Base-by-base conservation (phyloP, 1,140 invertebrate genomes). In the Babylonia areolata region DNA sequence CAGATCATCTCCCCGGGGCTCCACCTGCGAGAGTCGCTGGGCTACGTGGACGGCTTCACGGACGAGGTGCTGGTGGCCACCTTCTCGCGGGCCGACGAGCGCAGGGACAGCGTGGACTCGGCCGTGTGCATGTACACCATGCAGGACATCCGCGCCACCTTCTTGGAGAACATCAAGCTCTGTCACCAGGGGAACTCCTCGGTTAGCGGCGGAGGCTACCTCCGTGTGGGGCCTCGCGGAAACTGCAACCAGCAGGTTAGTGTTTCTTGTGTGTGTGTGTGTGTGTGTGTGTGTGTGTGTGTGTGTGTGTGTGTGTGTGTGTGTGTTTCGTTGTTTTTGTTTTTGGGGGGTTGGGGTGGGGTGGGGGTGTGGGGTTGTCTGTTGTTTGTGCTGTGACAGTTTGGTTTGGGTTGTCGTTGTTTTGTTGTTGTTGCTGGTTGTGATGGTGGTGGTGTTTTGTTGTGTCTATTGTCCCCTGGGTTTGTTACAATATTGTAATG, bases 161-260 rank as follows among this genome's bases (percentile, higher is more conserved):
- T 99, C 94, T 98, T 99, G 96, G 97, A 98, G 94, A 99, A 99
- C 93, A 99, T 99, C 90, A 98, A 99, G 93, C 96, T 97, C 82
- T 99, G 98, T 94, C 99, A 99, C 94, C 97, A 96, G 93, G 98
- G 98, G 0, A 96, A 90, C 80, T 82, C 89, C 12, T 85, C 86
- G 3, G 87, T 89, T 35, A 88, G 90, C 81, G 90, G 90, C 20
- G 88, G 88, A 0, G 89, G 89, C 64, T 92, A 92, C 73, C 75
- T 92, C 3, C 82, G 86, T 40, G 88, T 89, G 39, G 90, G 89
- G 79, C 88, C 88, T 23, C 78, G 85, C 33, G 88, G 90, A 17
- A 88, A 89, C 58, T 86, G 86, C 39, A 87, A 88, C 40, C 85
- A 88, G 40, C 86, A 85, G 86, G 89, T 90, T 35, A 87, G n/a